Percentiles rank a stretch among this genome's conserved stretches.
These are phyloP conservation scores for Sakesphorus luctuosus DNA, from an alignment of 2,113 vertebrate species.

Conservation along the genomic window DNA sequence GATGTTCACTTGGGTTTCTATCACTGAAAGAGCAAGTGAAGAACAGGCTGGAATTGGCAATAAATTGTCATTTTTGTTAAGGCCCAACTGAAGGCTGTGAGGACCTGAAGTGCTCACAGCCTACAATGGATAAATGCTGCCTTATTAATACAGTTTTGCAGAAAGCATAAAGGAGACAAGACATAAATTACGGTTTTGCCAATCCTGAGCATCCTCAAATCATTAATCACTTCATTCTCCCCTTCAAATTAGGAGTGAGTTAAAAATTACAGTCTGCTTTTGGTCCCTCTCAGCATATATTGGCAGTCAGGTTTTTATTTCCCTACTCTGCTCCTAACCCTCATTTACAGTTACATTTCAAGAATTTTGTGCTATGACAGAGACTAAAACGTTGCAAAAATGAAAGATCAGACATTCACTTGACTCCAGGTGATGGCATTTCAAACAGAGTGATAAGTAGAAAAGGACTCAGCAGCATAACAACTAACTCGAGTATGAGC, in stretches of 20 bases:
- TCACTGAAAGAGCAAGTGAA: background rate
- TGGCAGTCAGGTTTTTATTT: background rate
- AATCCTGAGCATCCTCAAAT: background rate
- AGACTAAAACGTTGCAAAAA: background rate
- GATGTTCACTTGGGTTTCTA: background rate
- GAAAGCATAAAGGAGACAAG: background rate
- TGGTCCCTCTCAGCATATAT: background rate
- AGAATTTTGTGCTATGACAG: background rate
- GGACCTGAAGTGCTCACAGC: background rate
- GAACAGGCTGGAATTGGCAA: background rate
- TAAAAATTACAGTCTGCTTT: background rate
- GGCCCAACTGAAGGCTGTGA: background rate
- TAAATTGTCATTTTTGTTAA: background rate
- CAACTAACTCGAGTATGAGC: background rate
- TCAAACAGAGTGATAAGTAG: slow-evolving; percentile 3
- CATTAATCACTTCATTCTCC: background rate
- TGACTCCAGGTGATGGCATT: slow-evolving; percentile 12
- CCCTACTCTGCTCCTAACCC: background rate
- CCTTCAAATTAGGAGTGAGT: background rate
- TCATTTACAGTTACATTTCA: background rate
- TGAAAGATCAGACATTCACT: background rate
- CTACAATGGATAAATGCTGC: background rate
- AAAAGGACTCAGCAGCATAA: background rate
- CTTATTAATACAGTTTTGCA: background rate
- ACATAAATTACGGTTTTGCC: background rate